Evolutionary conservation across 2,113 vertebrate species (phyloP).

Genomic region (Thunnus maccoyii): DNA sequence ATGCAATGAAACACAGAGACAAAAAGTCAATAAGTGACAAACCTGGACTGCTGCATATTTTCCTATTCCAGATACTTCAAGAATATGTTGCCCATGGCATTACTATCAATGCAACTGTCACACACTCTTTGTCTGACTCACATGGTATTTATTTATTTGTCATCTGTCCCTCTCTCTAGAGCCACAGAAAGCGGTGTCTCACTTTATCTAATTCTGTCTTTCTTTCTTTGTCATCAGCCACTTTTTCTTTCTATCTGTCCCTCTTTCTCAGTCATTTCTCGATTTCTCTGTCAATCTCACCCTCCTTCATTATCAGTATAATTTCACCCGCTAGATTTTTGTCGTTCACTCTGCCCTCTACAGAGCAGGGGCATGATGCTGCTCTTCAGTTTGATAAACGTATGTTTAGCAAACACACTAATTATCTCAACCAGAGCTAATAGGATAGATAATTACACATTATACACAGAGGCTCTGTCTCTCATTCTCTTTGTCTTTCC

Average conservation of each 20-base stretch:
- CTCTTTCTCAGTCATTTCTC: not conserved
- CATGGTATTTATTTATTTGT: conserved; percentile 46
- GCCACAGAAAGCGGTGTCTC: conserved; percentile 3
- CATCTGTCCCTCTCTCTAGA: conserved; percentile 29
- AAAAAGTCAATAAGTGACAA: conserved; percentile 81
- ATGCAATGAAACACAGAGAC: conserved; percentile 73
- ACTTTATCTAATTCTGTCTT: conserved; percentile 18
- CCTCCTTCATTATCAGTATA: not conserved
- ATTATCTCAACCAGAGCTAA: conserved; percentile 74
- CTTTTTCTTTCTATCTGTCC: not conserved
- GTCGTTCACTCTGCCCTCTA: not conserved
- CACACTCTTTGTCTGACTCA: conserved; percentile 39
- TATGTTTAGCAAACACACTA: conserved; percentile 74
- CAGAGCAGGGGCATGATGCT: conserved; percentile 23
- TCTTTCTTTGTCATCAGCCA: conserved; percentile 3
- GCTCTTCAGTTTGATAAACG: conserved; percentile 64
- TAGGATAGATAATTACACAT: conserved; percentile 72
- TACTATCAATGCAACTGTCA: conserved; percentile 41
- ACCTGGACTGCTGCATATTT: conserved; percentile 59
- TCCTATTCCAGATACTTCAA: conserved; percentile 47
- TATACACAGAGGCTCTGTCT: conserved; percentile 45
- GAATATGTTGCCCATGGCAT: conserved; percentile 48
- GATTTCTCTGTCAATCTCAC: not conserved
- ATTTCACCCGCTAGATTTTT: conserved; percentile 31
- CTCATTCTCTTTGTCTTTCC: conserved; percentile 42